A percentile compares a stretch with the other conserved stretches of the same genome.
These are phyloP conservation scores for Triplophysa bombifrons DNA, from an alignment of 2,797 vertebrate genomes.

Conservation along the genomic window DNA sequence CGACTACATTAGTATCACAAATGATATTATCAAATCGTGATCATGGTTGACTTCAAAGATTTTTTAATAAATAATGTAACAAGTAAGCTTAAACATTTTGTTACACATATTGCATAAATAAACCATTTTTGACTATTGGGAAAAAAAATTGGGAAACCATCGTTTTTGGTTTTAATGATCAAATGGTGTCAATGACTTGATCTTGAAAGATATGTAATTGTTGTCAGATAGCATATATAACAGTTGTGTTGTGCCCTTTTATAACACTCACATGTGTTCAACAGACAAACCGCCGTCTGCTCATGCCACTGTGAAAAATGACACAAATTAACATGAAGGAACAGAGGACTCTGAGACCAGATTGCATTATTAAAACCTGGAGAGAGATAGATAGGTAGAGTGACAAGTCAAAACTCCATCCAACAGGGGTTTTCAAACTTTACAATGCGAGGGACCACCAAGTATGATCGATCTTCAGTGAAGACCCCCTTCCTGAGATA, in stretches of 20 bases:
- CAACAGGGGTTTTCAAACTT: not conserved
- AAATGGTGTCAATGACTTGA: not conserved
- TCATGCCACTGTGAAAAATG: slow-evolving; percentile 59
- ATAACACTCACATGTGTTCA: slow-evolving; percentile 57
- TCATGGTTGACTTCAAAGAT: not conserved
- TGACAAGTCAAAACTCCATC: not conserved
- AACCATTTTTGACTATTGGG: not conserved
- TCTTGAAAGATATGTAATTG: not conserved
- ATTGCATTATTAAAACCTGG: slow-evolving; percentile 62
- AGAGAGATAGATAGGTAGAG: slow-evolving; percentile 42
- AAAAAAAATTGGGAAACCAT: not conserved
- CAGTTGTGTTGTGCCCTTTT: slow-evolving; percentile 48
- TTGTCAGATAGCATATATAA: slow-evolving; percentile 31
- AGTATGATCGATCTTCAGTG: too few species aligned
- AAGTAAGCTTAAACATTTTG: not conserved
- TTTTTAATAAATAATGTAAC: not conserved
- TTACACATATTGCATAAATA: too few species aligned
- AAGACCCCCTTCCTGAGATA: too few species aligned
- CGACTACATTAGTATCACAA: not conserved
- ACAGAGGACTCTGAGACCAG: slow-evolving; percentile 51
- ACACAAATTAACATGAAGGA: slow-evolving; percentile 57
- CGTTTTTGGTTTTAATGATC: not conserved
- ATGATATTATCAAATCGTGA: not conserved
- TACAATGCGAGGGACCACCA: too few species aligned
- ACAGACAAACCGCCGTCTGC: slow-evolving; percentile 58